These are phyloP conservation scores for Brachionus koreanus DNA, from an alignment of 1,140 invertebrate species.

Conservation along the genomic window DNA sequence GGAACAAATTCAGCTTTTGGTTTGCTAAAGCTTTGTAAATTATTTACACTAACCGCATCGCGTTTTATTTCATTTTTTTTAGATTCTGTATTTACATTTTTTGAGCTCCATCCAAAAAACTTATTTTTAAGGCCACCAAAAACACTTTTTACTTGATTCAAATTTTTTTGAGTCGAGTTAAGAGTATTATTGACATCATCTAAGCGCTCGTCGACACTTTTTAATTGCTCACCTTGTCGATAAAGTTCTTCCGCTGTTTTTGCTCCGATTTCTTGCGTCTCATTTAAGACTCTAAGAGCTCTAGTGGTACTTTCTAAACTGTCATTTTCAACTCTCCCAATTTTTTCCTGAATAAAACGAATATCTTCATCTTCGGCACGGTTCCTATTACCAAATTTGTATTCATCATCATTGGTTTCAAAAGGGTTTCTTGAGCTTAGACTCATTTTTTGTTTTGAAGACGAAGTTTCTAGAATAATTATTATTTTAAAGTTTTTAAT, in stretches of 20 bases:
- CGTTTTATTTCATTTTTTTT: background rate
- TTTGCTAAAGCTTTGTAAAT: background rate
- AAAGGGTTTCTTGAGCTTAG: background rate
- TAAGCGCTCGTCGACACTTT: background rate
- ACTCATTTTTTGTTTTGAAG: background rate
- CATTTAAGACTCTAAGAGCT: constrained; percentile 8
- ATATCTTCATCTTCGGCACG: constrained; percentile 6
- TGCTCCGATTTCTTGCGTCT: constrained; percentile 22
- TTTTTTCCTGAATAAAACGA: constrained; percentile 20
- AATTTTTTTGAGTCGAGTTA: constrained; percentile 35
- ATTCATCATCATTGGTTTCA: constrained; percentile 26
- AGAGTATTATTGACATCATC: constrained; percentile 24
- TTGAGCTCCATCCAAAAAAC: constrained; percentile 36
- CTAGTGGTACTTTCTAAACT: constrained; percentile 15
- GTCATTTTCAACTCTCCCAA: constrained; percentile 38
- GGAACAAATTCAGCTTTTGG: constrained; percentile 29
- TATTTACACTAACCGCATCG: background rate
- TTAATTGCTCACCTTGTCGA: constrained; percentile 37
- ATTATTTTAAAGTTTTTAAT: background rate
- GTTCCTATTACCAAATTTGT: constrained; percentile 42
- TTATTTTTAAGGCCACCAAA: constrained; percentile 41
- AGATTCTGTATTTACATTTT: background rate
- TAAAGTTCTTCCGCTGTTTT: constrained; percentile 12
- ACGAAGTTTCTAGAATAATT: background rate
- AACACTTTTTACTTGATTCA: constrained; percentile 41